Percentiles rank a stretch among this genome's conserved stretches.
Conservation (phyloP, 2,888 invertebrate genomes). For the Coleophora deauratella region DNA sequence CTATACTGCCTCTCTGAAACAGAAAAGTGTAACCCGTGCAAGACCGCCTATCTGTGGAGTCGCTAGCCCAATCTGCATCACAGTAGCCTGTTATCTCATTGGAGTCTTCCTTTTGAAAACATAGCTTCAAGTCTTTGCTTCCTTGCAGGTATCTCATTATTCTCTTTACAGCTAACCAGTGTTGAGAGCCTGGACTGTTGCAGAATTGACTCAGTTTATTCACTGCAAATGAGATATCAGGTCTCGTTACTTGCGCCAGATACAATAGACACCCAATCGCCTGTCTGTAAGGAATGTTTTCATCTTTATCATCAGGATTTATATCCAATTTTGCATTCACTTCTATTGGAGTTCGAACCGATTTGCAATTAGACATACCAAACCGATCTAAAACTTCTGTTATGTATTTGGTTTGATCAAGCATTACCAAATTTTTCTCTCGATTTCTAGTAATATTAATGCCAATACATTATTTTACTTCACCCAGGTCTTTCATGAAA, state of each 20-base stretch:
- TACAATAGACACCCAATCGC: slow-evolving; percentile 1
- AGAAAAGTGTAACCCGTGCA: slow-evolving; percentile 13
- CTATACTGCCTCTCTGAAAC: slow-evolving; percentile 13
- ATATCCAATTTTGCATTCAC: slow-evolving; percentile 2
- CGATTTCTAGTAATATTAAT: too few species aligned
- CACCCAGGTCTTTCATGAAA: too few species aligned
- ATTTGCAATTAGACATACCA: slow-evolving; percentile 6
- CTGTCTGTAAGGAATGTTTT: neutral
- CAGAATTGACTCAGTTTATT: too few species aligned
- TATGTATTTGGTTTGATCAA: slow-evolving; percentile 4
- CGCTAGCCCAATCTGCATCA: too few species aligned
- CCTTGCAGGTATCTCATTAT: slow-evolving; percentile 12
- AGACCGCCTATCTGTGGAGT: slow-evolving; percentile 14
- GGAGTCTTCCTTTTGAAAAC: slow-evolving; percentile 3
- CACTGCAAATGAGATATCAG: too few species aligned
- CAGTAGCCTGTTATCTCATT: slow-evolving; percentile 9
- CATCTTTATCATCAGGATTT: slow-evolving; percentile 1
- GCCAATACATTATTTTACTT: too few species aligned
- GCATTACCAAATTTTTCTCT: too few species aligned
- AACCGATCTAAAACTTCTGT: slow-evolving; percentile 3
- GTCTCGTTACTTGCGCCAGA: slow-evolving; percentile 6
- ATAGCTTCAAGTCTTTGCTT: slow-evolving; percentile 9
- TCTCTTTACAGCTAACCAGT: slow-evolving; percentile 13
- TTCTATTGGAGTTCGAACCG: slow-evolving; percentile 6
- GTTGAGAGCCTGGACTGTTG: slow-evolving; percentile 7